phyloP scores from a whole-genome alignment of 2,888 invertebrate genomes.

The Craniophora ligustri region DNA sequence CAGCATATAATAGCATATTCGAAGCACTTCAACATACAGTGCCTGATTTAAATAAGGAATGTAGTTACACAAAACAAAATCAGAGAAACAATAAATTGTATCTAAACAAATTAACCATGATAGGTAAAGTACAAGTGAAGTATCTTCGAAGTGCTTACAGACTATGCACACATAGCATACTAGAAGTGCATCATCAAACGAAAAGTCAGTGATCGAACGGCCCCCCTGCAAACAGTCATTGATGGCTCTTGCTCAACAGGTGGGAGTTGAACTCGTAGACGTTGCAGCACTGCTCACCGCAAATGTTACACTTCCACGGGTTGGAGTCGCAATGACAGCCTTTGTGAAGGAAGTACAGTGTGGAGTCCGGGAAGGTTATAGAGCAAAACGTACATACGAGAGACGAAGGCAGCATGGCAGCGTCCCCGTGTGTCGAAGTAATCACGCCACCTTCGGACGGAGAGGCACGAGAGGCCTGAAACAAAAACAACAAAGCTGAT shows the following conservation, averaged over 20 bases:
- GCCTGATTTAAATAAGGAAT: slow-evolving; percentile 46
- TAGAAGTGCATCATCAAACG: slow-evolving; percentile 72
- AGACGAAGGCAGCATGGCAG: slow-evolving; percentile 84
- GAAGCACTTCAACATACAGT: slow-evolving; percentile 79
- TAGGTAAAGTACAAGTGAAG: slow-evolving; percentile 63
- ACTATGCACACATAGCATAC: slow-evolving; percentile 72
- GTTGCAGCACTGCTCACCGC: slow-evolving; percentile 97
- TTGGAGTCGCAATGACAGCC: slow-evolving; percentile 99
- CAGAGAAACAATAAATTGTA: slow-evolving; percentile 45
- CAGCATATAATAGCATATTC: slow-evolving; percentile 81
- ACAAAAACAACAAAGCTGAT: slow-evolving; percentile 26
- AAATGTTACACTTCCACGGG: slow-evolving; percentile 99
- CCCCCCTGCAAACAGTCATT: slow-evolving; percentile 90
- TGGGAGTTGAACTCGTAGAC: slow-evolving; percentile 99
- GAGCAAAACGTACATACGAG: slow-evolving; percentile 97
- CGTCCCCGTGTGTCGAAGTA: slow-evolving; percentile 92
- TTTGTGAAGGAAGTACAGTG: slow-evolving; percentile 98
- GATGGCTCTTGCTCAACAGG: slow-evolving; percentile 97
- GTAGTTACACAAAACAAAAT: slow-evolving; percentile 51
- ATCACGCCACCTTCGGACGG: slow-evolving; percentile 89
- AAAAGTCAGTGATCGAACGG: slow-evolving; percentile 78
- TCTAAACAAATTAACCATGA: slow-evolving; percentile 41
- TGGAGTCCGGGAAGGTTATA: slow-evolving; percentile 98
- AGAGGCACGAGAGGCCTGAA: slow-evolving; percentile 81
- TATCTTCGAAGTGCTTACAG: slow-evolving; percentile 80